Evolutionary conservation across 2,797 vertebrate genomes (phyloP).

Genomic region (Rachycentron canadum): DNA sequence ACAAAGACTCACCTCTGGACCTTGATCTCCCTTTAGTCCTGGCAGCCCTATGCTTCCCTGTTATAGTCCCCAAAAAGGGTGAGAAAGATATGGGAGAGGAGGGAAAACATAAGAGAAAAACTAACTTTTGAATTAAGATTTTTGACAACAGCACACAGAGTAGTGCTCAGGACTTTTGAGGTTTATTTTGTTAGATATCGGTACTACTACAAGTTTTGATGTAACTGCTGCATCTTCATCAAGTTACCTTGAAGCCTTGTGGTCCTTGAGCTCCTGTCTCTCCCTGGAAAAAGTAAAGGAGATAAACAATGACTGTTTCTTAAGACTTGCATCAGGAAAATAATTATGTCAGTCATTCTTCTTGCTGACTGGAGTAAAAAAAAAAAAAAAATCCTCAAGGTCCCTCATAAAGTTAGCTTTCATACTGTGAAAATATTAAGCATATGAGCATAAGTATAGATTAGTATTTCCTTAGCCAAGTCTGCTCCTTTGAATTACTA

Average conservation of each 20-base stretch:
- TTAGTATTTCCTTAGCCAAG: slow-evolving; percentile 32
- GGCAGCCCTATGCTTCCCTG: slow-evolving; percentile 88
- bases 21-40: slow-evolving; percentile 89
- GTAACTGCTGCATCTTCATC: slow-evolving; percentile 31
- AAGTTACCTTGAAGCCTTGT: slow-evolving; percentile 90
- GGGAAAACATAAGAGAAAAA: slow-evolving; percentile 40
- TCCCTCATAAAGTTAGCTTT: slow-evolving; percentile 46
- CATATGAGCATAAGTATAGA: no score
- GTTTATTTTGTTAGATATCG: slow-evolving; percentile 26
- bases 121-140: background rate
- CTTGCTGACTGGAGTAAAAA: slow-evolving; percentile 4
- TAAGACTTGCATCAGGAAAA: slow-evolving; percentile 38
- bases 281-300: slow-evolving; percentile 81
- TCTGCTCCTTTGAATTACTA: slow-evolving; percentile 17
- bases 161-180: slow-evolving; percentile 16
- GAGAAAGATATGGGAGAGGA: background rate
- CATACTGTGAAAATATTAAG: slow-evolving; percentile 47
- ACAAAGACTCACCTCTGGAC: slow-evolving; percentile 84
- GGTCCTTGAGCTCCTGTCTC: slow-evolving; percentile 86
- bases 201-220: slow-evolving; percentile 41
- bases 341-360: slow-evolving; percentile 39
- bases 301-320: slow-evolving; percentile 46
- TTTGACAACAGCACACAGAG: slow-evolving; percentile 10
- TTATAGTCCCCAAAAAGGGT: slow-evolving; percentile 53
- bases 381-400: slow-evolving; percentile 32